Base-by-base conservation (phyloP, 2,888 invertebrate species). In the Prenolepis imparis region DNA sequence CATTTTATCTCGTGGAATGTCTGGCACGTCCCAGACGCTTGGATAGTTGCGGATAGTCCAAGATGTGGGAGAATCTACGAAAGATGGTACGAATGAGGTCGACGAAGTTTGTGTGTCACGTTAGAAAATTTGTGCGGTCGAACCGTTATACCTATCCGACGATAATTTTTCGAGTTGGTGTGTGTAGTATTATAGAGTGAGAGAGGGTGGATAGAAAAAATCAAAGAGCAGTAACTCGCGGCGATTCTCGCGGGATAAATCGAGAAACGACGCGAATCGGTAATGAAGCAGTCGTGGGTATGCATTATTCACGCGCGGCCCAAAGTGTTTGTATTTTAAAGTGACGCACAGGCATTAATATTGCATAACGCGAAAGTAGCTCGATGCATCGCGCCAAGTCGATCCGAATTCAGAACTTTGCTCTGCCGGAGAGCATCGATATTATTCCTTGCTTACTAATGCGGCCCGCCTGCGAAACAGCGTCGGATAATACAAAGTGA, bases 291-390 rank as follows among this genome's bases (percentile, higher is more conserved):
- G 41, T 28, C 44, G 59, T 21, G 8, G 21, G 12, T 28, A 84
- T 89, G 89, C 84, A 89, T 89, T 87, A 89, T 89, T 89, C 84
- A 89, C 59, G 41, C 86, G 73, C 63, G 36, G 36, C 9, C 44
- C 73, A 80, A 88, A 88, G 88, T 88, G 84, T 88, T 89, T 89
- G 87, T 88, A 89, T 89, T 89, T 88, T 85, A 86, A 88, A 88
- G 85, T 87, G 86, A 85, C 84, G 86, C 81, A 55, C 82, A 70
- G 74, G 68, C 90, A 89, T 89, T 86, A 89, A 89, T 88, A 88
- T 88, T 90, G 88, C 85, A 89, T 88, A 83, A 80, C 75, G 83
- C 57, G 74, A 77, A 80, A 86, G 78, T 85, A 80, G 80, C 84
- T 82, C 52, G 89, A 84, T 80, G 84, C 74, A 52, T 78, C 72